phyloP scores from a whole-genome alignment of 2,797 vertebrate species.

The Geotrypetes seraphini region DNA sequence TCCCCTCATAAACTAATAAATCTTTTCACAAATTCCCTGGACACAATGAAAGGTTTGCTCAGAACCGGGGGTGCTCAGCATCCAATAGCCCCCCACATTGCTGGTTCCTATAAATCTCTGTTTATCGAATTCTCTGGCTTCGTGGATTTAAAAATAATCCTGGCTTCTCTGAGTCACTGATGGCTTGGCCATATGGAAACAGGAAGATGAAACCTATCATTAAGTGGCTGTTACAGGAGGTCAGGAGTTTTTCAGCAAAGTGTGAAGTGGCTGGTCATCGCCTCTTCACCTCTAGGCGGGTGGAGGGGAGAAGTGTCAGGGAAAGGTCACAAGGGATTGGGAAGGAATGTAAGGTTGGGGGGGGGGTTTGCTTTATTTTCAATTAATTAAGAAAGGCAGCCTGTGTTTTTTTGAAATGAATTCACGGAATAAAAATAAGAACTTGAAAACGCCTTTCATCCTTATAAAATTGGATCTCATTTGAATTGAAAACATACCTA shows the following conservation, averaged over 20 bases:
- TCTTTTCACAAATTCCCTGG: background rate
- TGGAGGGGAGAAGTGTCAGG: constrained; percentile 19
- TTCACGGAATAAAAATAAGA: constrained; percentile 1
- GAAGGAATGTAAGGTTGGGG: constrained; percentile 37
- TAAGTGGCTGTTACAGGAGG: constrained; percentile 19
- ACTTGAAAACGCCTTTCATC: background rate
- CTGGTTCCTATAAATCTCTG: too few species aligned
- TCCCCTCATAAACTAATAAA: too few species aligned
- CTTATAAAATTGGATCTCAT: too few species aligned
- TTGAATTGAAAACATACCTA: too few species aligned
- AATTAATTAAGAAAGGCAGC: too few species aligned
- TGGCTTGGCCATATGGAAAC: too few species aligned
- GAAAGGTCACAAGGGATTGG: constrained; percentile 39
- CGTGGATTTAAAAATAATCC: too few species aligned
- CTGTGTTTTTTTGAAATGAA: constrained; percentile 47
- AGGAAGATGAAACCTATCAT: constrained; percentile 23
- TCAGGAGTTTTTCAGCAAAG: constrained; percentile 25
- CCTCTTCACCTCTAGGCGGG: constrained; percentile 36
- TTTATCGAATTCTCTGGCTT: too few species aligned
- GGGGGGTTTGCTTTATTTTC: too few species aligned
- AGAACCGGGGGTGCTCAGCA: too few species aligned
- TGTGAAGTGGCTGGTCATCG: constrained; percentile 28
- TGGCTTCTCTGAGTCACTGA: constrained; percentile 37
- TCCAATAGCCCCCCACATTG: too few species aligned
- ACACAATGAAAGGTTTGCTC: background rate